Evolutionary conservation across 1,140 invertebrate species (phyloP), one percentile per base, ranked within the genome.

Genomic region (Holotrichia oblita): DNA sequence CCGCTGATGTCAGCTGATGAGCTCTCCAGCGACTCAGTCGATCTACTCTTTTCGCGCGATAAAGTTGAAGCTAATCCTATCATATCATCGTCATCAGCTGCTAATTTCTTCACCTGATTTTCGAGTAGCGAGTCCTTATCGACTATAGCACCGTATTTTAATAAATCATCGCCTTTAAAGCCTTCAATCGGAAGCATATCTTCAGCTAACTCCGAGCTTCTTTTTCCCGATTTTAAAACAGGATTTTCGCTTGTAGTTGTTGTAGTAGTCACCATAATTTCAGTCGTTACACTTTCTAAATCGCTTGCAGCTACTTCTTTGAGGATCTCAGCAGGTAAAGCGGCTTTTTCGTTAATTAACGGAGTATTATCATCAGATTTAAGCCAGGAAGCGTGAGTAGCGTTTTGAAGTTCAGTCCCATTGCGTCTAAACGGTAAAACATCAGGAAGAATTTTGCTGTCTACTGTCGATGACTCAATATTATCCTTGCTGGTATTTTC

Each of bases 21-120:
- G 22, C 79, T 55, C 80, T 86, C 85, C 17, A 86, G 12, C 34
- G 82, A 84, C 79, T 86, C 85, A 17, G 80, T 80, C n/a, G 83
- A 84, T 78, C 78, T 77, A 10, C 42, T 14, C 61, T 6, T 79
- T 61, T 81, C 55, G 3, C 44, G n/a, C 40, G 72, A 27, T 40
- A 73, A 73, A 73, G 24, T 73, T 4, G 34, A 22, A 77, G 22
- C 42, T 34, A 20, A 27, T 55, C 61, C 20, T 3, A 48, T 10
- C 3, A 34, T 17, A 20, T 22, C 42, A 6, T 17, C 44, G 17
- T 44, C 40, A 8, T 77, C 24, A 48, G 24, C 59, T 41, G 40
- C 64, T 69, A 42, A 17, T 76, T 72, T 69, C 40, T 78, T 77
- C 10, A 64, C 48, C 12, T 61, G 55, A 61, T 76, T 79, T 76